phyloP scores from a whole-genome alignment of 2,888 invertebrate genomes.

The Dasypogon diadema region DNA sequence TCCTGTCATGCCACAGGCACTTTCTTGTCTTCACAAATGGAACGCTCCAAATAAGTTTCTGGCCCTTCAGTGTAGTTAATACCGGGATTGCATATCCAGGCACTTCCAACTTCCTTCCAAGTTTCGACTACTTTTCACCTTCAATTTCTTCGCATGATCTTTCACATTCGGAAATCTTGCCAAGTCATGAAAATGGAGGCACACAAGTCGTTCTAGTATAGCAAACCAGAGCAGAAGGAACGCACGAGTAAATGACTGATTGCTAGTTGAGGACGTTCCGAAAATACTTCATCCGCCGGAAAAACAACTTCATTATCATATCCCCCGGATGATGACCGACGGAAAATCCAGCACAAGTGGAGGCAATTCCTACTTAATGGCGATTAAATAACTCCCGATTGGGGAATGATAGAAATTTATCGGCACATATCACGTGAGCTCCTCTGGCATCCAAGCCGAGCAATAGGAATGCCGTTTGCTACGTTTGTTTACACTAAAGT shows the following conservation, averaged over 20 bases:
- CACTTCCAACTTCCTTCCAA: background rate
- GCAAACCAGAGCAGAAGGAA: background rate
- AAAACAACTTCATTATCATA: slow-evolving; percentile 42
- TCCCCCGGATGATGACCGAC: slow-evolving; percentile 15
- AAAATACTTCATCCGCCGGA: slow-evolving; percentile 9
- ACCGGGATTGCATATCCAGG: background rate
- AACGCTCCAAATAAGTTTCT: too few species aligned
- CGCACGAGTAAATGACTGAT: slow-evolving; percentile 22
- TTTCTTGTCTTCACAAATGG: too few species aligned
- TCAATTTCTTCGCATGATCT: slow-evolving; percentile 16
- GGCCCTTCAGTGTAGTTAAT: background rate
- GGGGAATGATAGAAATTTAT: slow-evolving; percentile 15
- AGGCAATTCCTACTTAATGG: slow-evolving; percentile 12
- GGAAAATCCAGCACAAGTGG: background rate
- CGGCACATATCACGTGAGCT: slow-evolving; percentile 1
- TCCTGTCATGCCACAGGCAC: too few species aligned
- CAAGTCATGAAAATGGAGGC: slow-evolving; percentile 13
- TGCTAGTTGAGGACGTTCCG: background rate
- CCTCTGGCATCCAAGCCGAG: too few species aligned
- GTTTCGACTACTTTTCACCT: slow-evolving; percentile 26
- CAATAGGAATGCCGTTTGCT: too few species aligned
- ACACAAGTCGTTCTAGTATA: background rate
- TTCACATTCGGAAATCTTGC: background rate
- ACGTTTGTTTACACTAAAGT: too few species aligned
- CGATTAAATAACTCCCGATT: slow-evolving; percentile 17